Conservation (phyloP, 2,113 vertebrate species). For the Ictidomys tridecemlineatus region DNA sequence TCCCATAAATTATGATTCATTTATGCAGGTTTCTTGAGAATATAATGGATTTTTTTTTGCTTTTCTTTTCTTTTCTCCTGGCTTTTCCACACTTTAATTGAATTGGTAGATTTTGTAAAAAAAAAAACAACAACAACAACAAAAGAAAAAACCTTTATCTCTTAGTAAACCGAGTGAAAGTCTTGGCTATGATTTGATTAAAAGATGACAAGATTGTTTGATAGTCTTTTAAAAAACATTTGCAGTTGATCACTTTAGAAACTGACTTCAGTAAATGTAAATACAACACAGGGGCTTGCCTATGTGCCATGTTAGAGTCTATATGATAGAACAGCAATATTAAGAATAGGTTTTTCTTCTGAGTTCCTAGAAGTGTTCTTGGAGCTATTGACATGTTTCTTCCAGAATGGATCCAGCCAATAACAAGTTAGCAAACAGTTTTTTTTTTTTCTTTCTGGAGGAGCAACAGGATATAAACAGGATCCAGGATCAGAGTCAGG, state of each 20-base stretch:
- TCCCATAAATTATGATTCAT: not conserved
- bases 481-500: not conserved
- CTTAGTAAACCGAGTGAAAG: conserved; percentile 11
- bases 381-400: not conserved
- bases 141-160: not conserved
- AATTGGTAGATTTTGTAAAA: conserved; percentile 7
- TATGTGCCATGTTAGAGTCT: not conserved
- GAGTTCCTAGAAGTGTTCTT: not conserved
- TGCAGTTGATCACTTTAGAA: not conserved
- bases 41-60: not conserved
- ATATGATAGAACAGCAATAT: not conserved
- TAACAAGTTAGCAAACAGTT: not conserved
- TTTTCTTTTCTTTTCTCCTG: not conserved
- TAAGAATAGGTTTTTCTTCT: not conserved
- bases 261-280: not conserved
- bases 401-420: not conserved
- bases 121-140: not conserved
- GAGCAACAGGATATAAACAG: not conserved
- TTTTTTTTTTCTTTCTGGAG: not conserved
- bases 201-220: not conserved
- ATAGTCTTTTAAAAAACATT: not conserved
- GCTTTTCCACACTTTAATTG: conserved; percentile 13
- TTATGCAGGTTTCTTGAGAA: conserved; percentile 5
- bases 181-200: not conserved
- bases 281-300: not conserved